A percentile compares a stretch with the other conserved stretches of the same genome.
phyloP scores from a whole-genome alignment of 2,113 vertebrate genomes.

The Peromyscus leucopus region DNA sequence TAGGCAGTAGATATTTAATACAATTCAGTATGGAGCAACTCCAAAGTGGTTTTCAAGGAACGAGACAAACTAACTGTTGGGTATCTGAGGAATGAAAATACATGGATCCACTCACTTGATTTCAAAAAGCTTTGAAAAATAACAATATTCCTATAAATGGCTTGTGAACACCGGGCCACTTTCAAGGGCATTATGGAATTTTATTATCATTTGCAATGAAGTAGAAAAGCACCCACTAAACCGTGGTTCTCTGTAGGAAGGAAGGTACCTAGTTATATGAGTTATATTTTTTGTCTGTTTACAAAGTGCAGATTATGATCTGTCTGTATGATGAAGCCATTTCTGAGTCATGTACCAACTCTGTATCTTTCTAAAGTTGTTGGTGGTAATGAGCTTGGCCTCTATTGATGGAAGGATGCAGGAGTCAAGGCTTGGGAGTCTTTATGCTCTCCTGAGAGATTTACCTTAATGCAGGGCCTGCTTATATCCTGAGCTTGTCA shows the following conservation, averaged over 20 bases:
- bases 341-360: not conserved
- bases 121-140: constrained; percentile 11
- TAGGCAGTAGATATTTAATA: not conserved
- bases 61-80: not conserved
- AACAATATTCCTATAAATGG: not conserved
- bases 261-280: not conserved
- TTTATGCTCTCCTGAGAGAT: constrained; percentile 45
- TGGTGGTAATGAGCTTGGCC: constrained; percentile 44
- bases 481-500: constrained; percentile 60
- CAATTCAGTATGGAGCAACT: not conserved
- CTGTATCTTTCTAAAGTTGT: not conserved
- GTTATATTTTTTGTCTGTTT: not conserved
- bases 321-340: not conserved
- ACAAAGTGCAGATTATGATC: not conserved
- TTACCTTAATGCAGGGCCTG: not conserved
- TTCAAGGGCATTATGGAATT: constrained; percentile 6
- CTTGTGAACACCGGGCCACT: not conserved
- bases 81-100: not conserved
- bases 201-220: not conserved
- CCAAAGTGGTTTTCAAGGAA: not conserved
- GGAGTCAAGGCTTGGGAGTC: not conserved
- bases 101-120: not conserved
- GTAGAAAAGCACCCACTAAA: not conserved
- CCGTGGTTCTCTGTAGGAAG: not conserved
- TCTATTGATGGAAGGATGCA: not conserved